Conservation (phyloP, 2,888 invertebrate species). For the Andricus curvator region DNA sequence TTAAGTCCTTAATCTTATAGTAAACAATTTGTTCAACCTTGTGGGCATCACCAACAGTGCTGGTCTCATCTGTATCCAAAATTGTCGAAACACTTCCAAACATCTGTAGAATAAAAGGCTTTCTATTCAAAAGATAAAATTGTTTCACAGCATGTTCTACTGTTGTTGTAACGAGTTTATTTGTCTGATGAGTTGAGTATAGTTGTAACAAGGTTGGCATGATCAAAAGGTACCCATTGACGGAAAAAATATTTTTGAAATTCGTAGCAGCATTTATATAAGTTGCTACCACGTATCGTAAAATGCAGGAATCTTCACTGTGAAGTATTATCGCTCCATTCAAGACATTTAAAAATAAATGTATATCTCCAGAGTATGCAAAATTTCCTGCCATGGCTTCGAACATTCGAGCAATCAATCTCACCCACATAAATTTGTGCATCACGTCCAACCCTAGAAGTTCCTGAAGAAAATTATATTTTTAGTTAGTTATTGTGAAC, state of each 20-base stretch:
- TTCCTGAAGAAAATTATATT: slow-evolving; percentile 80
- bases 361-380: slow-evolving; percentile 97
- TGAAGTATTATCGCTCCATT: slow-evolving; percentile 98
- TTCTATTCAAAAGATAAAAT: slow-evolving; percentile 98
- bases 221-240: slow-evolving; percentile 97
- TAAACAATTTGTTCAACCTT: slow-evolving; percentile 82
- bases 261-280: slow-evolving; percentile 98
- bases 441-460: slow-evolving; percentile 95
- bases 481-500: not conserved
- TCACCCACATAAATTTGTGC: slow-evolving; percentile 99
- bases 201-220: slow-evolving; percentile 98
- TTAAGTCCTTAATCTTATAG: not conserved
- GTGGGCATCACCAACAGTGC: slow-evolving; percentile 94
- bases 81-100: slow-evolving; percentile 99
- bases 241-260: slow-evolving; percentile 99
- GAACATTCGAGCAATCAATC: slow-evolving; percentile 97
- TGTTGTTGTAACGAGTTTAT: slow-evolving; percentile 95
- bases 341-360: slow-evolving; percentile 97
- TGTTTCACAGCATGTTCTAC: slow-evolving; percentile 99
- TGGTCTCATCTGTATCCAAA: slow-evolving; percentile 93
- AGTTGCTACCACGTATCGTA: slow-evolving; percentile 97
- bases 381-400: slow-evolving; percentile 99
- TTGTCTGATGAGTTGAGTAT: slow-evolving; percentile 98
- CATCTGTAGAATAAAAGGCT: slow-evolving; percentile 99
- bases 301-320: slow-evolving; percentile 96